Evolutionary conservation across 2,113 vertebrate genomes (phyloP).

Genomic region (Takifugu flavidus): DNA sequence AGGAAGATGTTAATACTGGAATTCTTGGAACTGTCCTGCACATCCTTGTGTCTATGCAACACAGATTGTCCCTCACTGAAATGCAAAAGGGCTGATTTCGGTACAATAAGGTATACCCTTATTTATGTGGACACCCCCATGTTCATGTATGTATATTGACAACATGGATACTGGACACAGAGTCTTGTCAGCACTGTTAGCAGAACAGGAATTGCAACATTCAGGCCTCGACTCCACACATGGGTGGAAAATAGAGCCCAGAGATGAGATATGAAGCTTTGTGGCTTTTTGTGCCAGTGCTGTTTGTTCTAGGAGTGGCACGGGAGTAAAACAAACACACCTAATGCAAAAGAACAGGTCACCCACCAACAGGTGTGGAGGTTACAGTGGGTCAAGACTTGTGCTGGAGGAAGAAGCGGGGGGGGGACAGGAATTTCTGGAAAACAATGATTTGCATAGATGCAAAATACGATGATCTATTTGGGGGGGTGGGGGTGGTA

Average conservation of each 20-base stretch:
- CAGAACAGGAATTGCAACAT: not conserved
- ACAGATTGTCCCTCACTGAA: too few relatives aligned
- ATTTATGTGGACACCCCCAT: too few relatives aligned
- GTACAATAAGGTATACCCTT: too few relatives aligned
- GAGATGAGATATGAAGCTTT: conserved; percentile 1
- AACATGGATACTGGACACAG: too few relatives aligned
- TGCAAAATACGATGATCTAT: not conserved
- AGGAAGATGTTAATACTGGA: too few relatives aligned
- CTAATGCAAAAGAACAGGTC: conserved; percentile 36
- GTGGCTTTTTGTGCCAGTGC: conserved; percentile 9
- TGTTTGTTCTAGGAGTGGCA: conserved; percentile 61
- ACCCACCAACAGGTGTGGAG: conserved; percentile 35
- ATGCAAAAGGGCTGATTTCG: too few relatives aligned
- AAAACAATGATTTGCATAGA: too few relatives aligned
- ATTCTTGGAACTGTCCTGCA: too few relatives aligned
- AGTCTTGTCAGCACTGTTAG: too few relatives aligned
- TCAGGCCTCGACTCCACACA: too few relatives aligned
- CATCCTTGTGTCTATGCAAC: too few relatives aligned
- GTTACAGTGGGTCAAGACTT: not conserved
- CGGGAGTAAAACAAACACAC: conserved; percentile 61
- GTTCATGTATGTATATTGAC: not conserved
- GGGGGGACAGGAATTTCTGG: not conserved
- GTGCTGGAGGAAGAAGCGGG: not conserved
- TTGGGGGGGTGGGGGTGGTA: not conserved
- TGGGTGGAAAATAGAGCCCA: not conserved